Percentiles rank a stretch among this genome's conserved stretches.
Evolutionary conservation across 2,888 invertebrate genomes (phyloP).

Genomic region (Agrochola macilenta): DNA sequence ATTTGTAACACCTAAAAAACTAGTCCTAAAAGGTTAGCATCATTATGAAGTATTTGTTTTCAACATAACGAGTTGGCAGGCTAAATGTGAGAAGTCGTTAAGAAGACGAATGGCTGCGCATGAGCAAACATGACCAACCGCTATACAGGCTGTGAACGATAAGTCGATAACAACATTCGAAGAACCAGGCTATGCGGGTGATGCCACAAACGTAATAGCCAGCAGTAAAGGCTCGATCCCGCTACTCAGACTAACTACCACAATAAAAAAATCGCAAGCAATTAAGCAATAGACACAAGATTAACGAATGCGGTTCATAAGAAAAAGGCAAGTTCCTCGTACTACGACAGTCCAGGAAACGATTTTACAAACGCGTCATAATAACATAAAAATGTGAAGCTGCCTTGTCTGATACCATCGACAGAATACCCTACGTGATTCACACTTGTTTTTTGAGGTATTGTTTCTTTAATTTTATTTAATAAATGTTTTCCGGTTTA

Average conservation of each 20-base stretch:
- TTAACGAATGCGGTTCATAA: constrained; percentile 45
- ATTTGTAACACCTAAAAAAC: constrained; percentile 28
- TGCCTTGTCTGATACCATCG: constrained; percentile 36
- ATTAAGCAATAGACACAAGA: constrained; percentile 48
- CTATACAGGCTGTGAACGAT: constrained; percentile 62
- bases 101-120: constrained; percentile 69
- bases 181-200: constrained; percentile 30
- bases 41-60: constrained; percentile 60
- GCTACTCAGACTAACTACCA: constrained; percentile 36
- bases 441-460: constrained; percentile 11
- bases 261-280: constrained; percentile 58
- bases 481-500: constrained; percentile 19
- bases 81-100: constrained; percentile 80
- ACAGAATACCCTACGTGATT: constrained; percentile 8
- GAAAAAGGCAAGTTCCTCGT: constrained; percentile 26
- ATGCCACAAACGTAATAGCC: constrained; percentile 50
- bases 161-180: constrained; percentile 31
- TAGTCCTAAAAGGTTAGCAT: constrained; percentile 20
- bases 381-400: constrained; percentile 36
- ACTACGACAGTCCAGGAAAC: constrained; percentile 49
- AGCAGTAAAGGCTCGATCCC: constrained; percentile 49
- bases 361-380: constrained; percentile 24
- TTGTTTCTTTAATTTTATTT: constrained; percentile 3
- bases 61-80: constrained; percentile 59
- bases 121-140: constrained; percentile 64